Evolutionary conservation across 2,113 vertebrate species (phyloP), one percentile per base, ranked within the genome.

Genomic region (Nanorana parkeri): DNA sequence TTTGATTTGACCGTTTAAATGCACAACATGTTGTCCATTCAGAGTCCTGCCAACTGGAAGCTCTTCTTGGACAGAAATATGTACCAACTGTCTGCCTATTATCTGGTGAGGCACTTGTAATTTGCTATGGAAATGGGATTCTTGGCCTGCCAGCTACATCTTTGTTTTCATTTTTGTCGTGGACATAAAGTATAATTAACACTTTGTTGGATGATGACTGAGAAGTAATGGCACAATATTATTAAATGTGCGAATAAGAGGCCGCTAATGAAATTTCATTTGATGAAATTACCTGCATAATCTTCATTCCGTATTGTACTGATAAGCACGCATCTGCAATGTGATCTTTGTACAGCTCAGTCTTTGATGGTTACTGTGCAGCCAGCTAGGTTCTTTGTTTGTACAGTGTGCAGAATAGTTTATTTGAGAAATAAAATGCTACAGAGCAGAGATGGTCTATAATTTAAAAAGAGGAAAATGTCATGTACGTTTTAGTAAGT

Each of bases 1-100:
- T 79, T 68, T 79, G 52, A 79, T 68, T 68, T 68, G 20, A 58
- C 65, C 52, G 29, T 47, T 41, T 79, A 68, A 64, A 41, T 55
- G 51, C 29, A 56, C 65, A 68, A 68, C 47, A 68, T 78, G 77
- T 58, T 68, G 55, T 79, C 77, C 77, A 68, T 68, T 68, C 65
- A 55, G n/a, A 10, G 24, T 17, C 28, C 19, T 58, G 54, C 64
- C 63, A 79, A 23, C 68, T 68, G 77, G 77, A 79, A 41, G 41
- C n/a, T n/a, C 26, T 68, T 29, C 55, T 65, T 79, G 64, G 77
- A 67, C 55, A 56, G 77, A n/a, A 68, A 79, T 41, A 36, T 24
- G 26, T 24, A 79, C 28, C 29, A 68, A 78, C 47, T 79, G 64
- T 68, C 65, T 68, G 29, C 15, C 77, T 68, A 68, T 79, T 79